Base-by-base conservation (phyloP, 2,113 vertebrate genomes). In the Cisticola juncidis region DNA sequence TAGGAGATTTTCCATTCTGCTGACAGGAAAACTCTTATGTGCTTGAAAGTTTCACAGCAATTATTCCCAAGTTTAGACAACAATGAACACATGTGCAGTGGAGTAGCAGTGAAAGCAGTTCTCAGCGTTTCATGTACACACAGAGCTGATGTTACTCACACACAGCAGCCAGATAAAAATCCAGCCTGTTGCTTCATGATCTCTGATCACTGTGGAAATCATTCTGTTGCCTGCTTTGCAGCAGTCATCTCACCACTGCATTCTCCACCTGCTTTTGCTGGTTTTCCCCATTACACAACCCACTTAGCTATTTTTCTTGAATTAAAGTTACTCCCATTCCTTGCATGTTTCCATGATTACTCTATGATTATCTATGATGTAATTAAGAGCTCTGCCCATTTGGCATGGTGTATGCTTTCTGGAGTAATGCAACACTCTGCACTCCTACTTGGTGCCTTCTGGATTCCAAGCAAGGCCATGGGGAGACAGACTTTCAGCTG, bases 261-360 rank as follows among this genome's bases (percentile, higher is more conserved):
- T 70, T 73, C 89, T 57, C 45, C 68, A 72, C 28, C 54, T 88
- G 56, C 31, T 25, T 66, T 69, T 77, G 48, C 62, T 72, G 57
- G 54, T 86, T 97, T 88, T 95, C 85, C 81, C 76, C 82, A 86
- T 94, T 77, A 92, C 88, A 93, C 84, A 95, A 77, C 9, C 44
- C 18, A 2, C 51, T 83, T 88, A 77, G 74, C 58, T 95, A 33
- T 89, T 96, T 86, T 90, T 90, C 81, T 68, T 94, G 79, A 93
- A 92, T 88, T 95, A 56, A 95, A 90, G 57, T 77, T 84, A 81
- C 51, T 96, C 51, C 64, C 92, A 93, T 96, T 97, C 92, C 85
- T 90, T 78, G 74, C 93, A 78, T 95, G 76, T 88, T 96, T 96
- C 85, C 4, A 5, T 78, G 82, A 95, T 96, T 95, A 90, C 64